These are phyloP conservation scores for Clivina fossor DNA, from an alignment of 2,888 invertebrate genomes.

Conservation along the genomic window DNA sequence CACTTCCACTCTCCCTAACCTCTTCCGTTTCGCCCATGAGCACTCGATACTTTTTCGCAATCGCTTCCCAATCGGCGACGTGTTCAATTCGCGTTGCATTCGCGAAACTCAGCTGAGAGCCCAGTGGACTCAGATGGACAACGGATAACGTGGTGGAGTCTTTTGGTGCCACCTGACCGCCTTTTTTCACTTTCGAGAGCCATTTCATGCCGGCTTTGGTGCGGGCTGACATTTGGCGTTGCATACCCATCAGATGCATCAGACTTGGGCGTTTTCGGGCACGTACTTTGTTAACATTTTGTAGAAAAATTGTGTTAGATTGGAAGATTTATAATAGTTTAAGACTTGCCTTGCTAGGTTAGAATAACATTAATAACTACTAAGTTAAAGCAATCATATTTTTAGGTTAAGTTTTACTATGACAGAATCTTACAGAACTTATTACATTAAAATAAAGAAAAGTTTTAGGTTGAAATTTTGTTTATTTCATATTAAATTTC, in stretches of 20 bases:
- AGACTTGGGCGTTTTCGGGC: constrained; percentile 71
- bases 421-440: too few species aligned
- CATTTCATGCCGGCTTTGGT: constrained; percentile 88
- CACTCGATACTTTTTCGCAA: constrained; percentile 84
- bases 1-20: constrained; percentile 51
- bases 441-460: too few species aligned
- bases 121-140: constrained; percentile 79
- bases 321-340: too few species aligned
- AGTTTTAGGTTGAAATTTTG: too few species aligned
- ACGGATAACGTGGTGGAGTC: constrained; percentile 79
- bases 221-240: constrained; percentile 72
- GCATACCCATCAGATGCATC: constrained; percentile 79
- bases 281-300: constrained; percentile 46
- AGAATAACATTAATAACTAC: too few species aligned
- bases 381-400: too few species aligned
- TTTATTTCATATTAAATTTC: too few species aligned
- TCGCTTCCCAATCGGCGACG: constrained; percentile 89
- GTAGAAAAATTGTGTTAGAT: too few species aligned
- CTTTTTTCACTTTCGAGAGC: constrained; percentile 85
- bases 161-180: constrained; percentile 74
- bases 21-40: constrained; percentile 66
- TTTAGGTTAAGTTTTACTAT: too few species aligned
- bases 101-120: constrained; percentile 81
- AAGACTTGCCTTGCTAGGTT: too few species aligned
- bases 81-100: constrained; percentile 79